Percentiles rank a stretch among this genome's conserved stretches.
Evolutionary conservation across 2,888 invertebrate genomes (phyloP).

Genomic region (Crioceris asparagi): DNA sequence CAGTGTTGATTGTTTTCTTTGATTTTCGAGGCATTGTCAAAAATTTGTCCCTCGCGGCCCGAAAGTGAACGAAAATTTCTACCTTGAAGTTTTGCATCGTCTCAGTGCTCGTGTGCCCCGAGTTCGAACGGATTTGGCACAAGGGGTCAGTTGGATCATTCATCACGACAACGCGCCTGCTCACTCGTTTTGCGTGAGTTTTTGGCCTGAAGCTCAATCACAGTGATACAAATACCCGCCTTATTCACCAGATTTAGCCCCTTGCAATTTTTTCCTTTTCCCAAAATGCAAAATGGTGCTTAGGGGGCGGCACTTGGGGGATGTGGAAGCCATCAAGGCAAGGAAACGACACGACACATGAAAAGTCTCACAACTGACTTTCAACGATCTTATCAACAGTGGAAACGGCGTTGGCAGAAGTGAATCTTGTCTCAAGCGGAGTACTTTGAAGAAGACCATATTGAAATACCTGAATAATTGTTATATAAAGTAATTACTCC

Average conservation of each 20-base stretch:
- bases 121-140: not conserved
- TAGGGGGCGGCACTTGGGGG: too few relatives aligned
- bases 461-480: slow-evolving; percentile 3
- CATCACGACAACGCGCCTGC: not conserved
- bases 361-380: too few relatives aligned
- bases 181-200: not conserved
- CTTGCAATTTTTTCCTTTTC: too few relatives aligned
- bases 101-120: not conserved
- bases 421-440: slow-evolving; percentile 2
- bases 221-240: not conserved
- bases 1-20: too few relatives aligned
- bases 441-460: slow-evolving; percentile 2
- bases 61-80: too few relatives aligned
- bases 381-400: not conserved
- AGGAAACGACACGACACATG: too few relatives aligned
- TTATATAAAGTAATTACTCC: not conserved
- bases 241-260: not conserved
- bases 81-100: not conserved
- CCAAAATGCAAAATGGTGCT: too few relatives aligned
- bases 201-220: not conserved
- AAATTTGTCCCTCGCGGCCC: not conserved
- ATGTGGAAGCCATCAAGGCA: too few relatives aligned
- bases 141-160: too few relatives aligned
- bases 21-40: too few relatives aligned
- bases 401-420: slow-evolving; percentile 4